Base-by-base conservation (phyloP, 2,797 vertebrate genomes). In the Pelodytes ibericus region DNA sequence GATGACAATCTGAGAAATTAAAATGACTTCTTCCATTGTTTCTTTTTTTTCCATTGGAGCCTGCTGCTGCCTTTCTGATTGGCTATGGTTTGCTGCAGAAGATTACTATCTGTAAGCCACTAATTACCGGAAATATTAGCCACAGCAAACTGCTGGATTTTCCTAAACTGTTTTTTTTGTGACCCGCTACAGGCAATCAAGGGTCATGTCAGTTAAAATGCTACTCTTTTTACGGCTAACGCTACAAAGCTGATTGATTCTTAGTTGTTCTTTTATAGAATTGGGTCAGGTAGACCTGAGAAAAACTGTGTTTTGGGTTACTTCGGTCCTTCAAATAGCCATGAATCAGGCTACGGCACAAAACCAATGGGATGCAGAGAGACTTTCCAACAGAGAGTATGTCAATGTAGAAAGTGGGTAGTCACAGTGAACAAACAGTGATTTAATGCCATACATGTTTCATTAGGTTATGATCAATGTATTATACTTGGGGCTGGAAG, bases 111-210 rank as follows among this genome's bases (percentile, higher is more conserved):
- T 62, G 56, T 79, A 69, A 73, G 71, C 77, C 20, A 47, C 71
- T 79, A 79, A 79, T 79, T 79, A 68, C 71, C n/a, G 71, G 73
- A 72, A 72, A 79, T 79, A 73, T 79, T 79, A 73, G 70, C 57
- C 29, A 53, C 70, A 67, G 58, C 76, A 73, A 79, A 79, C 77
- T 60, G 71, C 71, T 57, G 25, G 57, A 29, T 65, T 69, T 72
- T 61, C 41, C 70, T 36, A 66, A 73, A 67, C 73, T 53, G 49
- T 63, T 65, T 63, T 59, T n/a, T 68, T 31, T 49, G 27, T 73
- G 62, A 74, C 64, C 71, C 36, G 74, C 74, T 79, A 79, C 57
- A 72, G 60, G 71, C 69, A 66, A 71, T 68, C 71, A 79, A 53
- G 71, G 71, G 71, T 69, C 71, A 15, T 60, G 63, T 56, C 77